Base-by-base conservation (phyloP, 2,888 invertebrate species). In the Torymus tubicola region DNA sequence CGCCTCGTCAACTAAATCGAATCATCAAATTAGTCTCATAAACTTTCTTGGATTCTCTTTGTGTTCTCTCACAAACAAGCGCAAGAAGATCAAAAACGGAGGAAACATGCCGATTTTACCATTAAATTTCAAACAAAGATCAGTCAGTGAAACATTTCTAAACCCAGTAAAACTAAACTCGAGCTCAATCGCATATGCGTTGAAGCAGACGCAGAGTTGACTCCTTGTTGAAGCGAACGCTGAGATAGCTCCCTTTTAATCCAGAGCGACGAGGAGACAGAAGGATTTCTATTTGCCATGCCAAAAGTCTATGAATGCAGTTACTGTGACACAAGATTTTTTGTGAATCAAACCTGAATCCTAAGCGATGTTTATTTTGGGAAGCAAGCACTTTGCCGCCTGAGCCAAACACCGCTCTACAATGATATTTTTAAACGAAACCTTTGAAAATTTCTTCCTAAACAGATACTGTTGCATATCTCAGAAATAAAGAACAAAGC, bases 301-400 rank as follows among this genome's bases (percentile, higher is more conserved):
- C 84, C 85, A 0, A 70, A 69, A 5, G 55, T 84, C 0, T 80
- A 82, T 52, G 78, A 83, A 16, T 85, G 85, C 74, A 72, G 81
- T 8, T 83, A 73, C 50, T 84, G 85, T 57, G 21, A 70, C 2
- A 83, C 76, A 11, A 65, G 78, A 21, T 83, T 85, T 57, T 83
- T 77, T 73, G n/a, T n/a, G n/a, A n/a, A n/a, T n/a, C n/a, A n/a
- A n/a, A n/a, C n/a, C n/a, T n/a, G n/a, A n/a, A n/a, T n/a, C n/a
- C n/a, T n/a, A n/a, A n/a, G n/a, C n/a, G n/a, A n/a, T n/a, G n/a
- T n/a, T n/a, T n/a, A n/a, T n/a, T n/a, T n/a, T n/a, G n/a, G n/a
- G n/a, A n/a, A n/a, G n/a, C n/a, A n/a, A n/a, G n/a, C n/a, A n/a
- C n/a, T n/a, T n/a, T n/a, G n/a, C n/a, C n/a, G n/a, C n/a, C n/a